Conservation (phyloP, 1,140 invertebrate species). For the Dendroctonus valens region DNA sequence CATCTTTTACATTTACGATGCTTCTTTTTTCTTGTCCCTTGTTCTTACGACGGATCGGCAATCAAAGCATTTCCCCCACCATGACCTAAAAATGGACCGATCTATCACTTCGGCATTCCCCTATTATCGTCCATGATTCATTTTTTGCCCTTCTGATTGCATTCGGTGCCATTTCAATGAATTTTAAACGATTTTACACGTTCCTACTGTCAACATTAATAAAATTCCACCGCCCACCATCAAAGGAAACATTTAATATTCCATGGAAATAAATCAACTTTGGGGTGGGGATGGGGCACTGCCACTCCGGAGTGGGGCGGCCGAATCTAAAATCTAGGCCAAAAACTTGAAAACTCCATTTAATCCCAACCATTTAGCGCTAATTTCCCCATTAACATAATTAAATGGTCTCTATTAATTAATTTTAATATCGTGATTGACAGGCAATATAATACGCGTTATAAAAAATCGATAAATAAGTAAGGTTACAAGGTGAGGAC, state of each 20-base stretch:
- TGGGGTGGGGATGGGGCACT: conserved; percentile 20
- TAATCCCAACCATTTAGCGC: conserved; percentile 11
- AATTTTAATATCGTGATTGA: conserved; percentile 36
- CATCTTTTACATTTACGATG: conserved; percentile 48
- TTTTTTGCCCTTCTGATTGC: conserved; percentile 15
- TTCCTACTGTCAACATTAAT: conserved; percentile 8
- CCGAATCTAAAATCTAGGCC: conserved; percentile 26
- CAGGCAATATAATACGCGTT: conserved; percentile 30
- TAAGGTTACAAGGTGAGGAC: conserved; percentile 47
- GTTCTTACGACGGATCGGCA: conserved; percentile 36
- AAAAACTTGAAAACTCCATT: conserved; percentile 23
- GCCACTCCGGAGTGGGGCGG: conserved; percentile 14
- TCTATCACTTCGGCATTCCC: conserved; percentile 35
- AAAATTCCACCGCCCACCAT: conserved; percentile 31
- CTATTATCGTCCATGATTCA: conserved; percentile 18
- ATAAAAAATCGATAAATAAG: conserved; percentile 50
- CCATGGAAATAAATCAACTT: conserved; percentile 28
- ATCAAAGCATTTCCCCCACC: conserved; percentile 41
- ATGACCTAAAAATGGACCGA: conserved; percentile 43
- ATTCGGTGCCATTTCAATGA: background rate
- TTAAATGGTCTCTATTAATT: conserved; percentile 19
- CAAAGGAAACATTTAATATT: conserved; percentile 21
- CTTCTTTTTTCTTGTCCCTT: conserved; percentile 42
- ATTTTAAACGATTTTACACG: conserved; percentile 3
- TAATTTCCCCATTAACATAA: conserved; percentile 21